Evolutionary conservation across 2,797 vertebrate genomes (phyloP).

Genomic region (Poecilia wingei): DNA sequence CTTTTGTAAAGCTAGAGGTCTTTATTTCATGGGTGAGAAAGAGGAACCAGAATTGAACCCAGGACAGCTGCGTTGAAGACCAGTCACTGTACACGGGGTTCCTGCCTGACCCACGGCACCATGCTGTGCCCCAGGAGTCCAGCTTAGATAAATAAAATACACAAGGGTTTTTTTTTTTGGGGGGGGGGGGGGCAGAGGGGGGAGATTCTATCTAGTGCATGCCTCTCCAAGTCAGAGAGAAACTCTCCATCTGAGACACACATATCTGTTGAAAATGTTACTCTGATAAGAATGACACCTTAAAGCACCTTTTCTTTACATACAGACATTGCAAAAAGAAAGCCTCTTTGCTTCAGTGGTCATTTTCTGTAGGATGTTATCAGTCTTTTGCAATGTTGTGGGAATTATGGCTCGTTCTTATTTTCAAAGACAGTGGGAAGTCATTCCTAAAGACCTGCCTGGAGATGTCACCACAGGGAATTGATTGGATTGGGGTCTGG

Average conservation of each 20-base stretch:
- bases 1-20: not conserved
- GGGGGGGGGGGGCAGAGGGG: too few relatives aligned
- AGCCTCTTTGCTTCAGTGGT: not conserved
- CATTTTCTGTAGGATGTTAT: not conserved
- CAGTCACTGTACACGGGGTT: not conserved
- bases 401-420: not conserved
- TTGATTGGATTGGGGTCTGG: not conserved
- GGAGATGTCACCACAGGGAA: not conserved
- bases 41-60: not conserved
- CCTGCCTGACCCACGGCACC: not conserved
- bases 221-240: not conserved
- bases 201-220: not conserved
- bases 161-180: not conserved
- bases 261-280: not conserved
- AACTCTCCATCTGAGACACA: not conserved
- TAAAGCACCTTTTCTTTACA: not conserved
- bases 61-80: not conserved
- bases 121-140: not conserved
- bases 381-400: not conserved
- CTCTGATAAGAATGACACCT: not conserved
- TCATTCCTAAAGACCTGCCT: not conserved
- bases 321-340: not conserved
- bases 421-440: not conserved
- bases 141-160: not conserved
- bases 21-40: not conserved